Conservation (phyloP, 2,888 invertebrate species). For the Diplolepis rosae region DNA sequence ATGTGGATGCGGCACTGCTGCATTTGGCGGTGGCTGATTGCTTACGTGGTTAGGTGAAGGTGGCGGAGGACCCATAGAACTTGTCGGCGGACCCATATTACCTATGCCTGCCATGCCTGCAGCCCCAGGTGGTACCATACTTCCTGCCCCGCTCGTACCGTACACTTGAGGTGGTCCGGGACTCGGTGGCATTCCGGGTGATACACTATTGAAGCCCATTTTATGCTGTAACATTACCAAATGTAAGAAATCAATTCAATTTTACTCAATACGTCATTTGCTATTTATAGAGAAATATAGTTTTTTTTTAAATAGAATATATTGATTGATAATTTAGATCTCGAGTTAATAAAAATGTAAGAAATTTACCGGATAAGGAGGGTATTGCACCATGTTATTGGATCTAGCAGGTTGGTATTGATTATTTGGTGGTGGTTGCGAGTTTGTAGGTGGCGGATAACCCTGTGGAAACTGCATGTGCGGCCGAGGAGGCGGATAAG, state of each 20-base stretch:
- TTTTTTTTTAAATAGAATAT: too few relatives aligned
- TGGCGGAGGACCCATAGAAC: constrained; percentile 78
- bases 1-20: constrained; percentile 53
- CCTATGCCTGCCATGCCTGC: constrained; percentile 67
- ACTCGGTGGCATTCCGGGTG: constrained; percentile 78
- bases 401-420: constrained; percentile 71
- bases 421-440: constrained; percentile 69
- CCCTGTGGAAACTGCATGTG: constrained; percentile 74
- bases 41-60: constrained; percentile 75
- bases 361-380: constrained; percentile 66
- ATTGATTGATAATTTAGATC: too few relatives aligned
- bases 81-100: constrained; percentile 79
- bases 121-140: constrained; percentile 75
- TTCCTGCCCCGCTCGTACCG: constrained; percentile 74
- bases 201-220: constrained; percentile 78
- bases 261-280: too few relatives aligned
- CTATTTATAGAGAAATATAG: too few relatives aligned
- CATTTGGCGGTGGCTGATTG: constrained; percentile 57
- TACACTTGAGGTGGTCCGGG: constrained; percentile 78
- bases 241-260: background rate
- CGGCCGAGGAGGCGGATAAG: constrained; percentile 74
- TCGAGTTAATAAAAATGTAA: background rate
- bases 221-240: constrained; percentile 77
- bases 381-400: constrained; percentile 71
- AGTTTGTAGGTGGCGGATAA: constrained; percentile 67